Evolutionary conservation across 2,888 invertebrate genomes (phyloP).

Genomic region (Linnaemya tessellans): DNA sequence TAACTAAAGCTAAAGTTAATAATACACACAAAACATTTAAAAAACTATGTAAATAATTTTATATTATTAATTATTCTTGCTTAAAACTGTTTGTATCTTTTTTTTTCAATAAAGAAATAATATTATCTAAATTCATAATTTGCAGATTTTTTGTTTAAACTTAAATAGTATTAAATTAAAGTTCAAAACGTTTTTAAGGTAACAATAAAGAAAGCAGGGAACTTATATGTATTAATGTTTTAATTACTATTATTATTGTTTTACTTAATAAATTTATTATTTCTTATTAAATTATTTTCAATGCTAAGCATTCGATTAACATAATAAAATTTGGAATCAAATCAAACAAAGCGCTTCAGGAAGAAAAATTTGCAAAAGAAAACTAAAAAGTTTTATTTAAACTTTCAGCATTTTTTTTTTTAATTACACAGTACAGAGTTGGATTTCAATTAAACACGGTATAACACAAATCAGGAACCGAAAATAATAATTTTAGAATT

Average conservation of each 20-base stretch:
- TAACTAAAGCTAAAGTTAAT: constrained; percentile 65
- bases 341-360: neutral
- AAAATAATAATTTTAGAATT: no score
- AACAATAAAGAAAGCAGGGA: neutral
- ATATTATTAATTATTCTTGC: constrained; percentile 2
- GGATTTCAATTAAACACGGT: no score
- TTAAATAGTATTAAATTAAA: constrained; percentile 5
- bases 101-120: constrained; percentile 10
- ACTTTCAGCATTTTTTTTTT: neutral
- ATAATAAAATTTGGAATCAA: neutral
- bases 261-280: no score
- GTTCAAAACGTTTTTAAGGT: neutral
- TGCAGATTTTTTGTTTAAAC: neutral
- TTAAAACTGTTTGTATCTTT: constrained; percentile 15
- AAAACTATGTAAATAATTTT: constrained; percentile 50
- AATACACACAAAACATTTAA: constrained; percentile 64
- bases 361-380: neutral
- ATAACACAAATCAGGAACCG: no score
- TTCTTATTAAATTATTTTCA: neutral
- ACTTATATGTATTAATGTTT: neutral
- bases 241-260: neutral
- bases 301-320: constrained; percentile 2
- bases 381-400: neutral
- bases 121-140: constrained; percentile 4
- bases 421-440: no score